phyloP scores from a whole-genome alignment of 2,797 vertebrate species.

The Cynopterus sphinx region DNA sequence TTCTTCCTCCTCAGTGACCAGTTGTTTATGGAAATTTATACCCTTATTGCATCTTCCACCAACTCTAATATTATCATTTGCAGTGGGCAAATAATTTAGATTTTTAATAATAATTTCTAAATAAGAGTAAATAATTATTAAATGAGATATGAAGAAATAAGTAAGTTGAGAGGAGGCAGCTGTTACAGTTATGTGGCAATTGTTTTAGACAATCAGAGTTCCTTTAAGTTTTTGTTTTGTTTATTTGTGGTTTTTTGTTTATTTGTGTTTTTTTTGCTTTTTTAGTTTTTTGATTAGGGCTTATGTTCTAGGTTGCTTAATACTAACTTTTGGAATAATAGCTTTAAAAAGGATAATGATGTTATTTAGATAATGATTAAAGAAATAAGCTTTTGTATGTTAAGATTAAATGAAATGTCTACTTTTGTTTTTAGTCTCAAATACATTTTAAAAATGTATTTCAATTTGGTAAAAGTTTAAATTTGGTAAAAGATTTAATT shows the following conservation, averaged over 20 bases:
- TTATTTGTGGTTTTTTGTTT: not conserved
- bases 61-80: not conserved
- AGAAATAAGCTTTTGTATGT: not conserved
- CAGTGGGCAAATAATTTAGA: not conserved
- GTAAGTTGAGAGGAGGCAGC: not conserved
- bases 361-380: conserved; percentile 1
- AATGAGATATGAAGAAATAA: not conserved
- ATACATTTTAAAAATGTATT: not conserved
- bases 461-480: conserved; percentile 11
- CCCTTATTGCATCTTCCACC: not conserved
- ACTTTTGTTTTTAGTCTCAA: not conserved
- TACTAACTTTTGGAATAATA: not conserved
- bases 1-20: not conserved
- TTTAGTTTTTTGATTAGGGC: not conserved
- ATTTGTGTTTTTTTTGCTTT: not conserved
- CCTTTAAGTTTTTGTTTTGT: not conserved
- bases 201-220: not conserved
- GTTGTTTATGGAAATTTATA: not conserved
- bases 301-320: not conserved
- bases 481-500: not conserved
- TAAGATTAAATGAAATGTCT: not conserved
- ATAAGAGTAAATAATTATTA: not conserved
- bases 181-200: not conserved
- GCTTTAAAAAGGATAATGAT: not conserved
- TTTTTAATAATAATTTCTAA: not conserved